These are phyloP conservation scores for Ataeniobius toweri DNA, from an alignment of 2,797 vertebrate species.

Conservation along the genomic window DNA sequence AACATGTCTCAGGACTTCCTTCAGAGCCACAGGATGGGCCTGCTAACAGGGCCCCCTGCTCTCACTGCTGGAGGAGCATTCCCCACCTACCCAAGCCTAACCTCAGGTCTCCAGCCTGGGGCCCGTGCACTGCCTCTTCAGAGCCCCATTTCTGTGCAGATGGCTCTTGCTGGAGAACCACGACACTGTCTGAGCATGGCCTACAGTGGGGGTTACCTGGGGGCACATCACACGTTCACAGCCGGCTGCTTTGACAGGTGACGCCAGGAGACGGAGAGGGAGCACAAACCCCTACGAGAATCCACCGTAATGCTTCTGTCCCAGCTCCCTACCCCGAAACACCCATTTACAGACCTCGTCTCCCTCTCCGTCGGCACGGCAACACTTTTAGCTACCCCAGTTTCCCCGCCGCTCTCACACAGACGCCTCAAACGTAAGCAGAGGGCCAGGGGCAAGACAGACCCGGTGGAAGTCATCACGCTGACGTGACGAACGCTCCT, in stretches of 20 bases:
- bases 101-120: constrained; percentile 68
- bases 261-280: constrained; percentile 80
- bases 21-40: constrained; percentile 80
- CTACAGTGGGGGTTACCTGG: constrained; percentile 84
- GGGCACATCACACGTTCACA: constrained; percentile 77
- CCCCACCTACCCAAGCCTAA: constrained; percentile 73
- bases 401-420: constrained; percentile 52
- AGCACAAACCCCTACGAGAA: constrained; percentile 56
- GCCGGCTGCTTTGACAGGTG: constrained; percentile 88
- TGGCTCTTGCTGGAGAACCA: constrained; percentile 80
- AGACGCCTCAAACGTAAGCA: constrained; percentile 80
- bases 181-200: constrained; percentile 82
- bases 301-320: constrained; percentile 41
- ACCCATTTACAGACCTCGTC: constrained; percentile 73
- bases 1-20: constrained; percentile 85
- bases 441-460: constrained; percentile 69
- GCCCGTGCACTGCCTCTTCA: constrained; percentile 77
- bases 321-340: constrained; percentile 52
- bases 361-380: constrained; percentile 73
- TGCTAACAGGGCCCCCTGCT: constrained; percentile 64
- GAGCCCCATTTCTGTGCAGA: constrained; percentile 81
- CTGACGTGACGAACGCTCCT: constrained; percentile 71
- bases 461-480: constrained; percentile 80
- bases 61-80: constrained; percentile 65
- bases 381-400: constrained; percentile 44